phyloP scores from a whole-genome alignment of 64 coral and sea anemone species.

The Montipora capricornis region DNA sequence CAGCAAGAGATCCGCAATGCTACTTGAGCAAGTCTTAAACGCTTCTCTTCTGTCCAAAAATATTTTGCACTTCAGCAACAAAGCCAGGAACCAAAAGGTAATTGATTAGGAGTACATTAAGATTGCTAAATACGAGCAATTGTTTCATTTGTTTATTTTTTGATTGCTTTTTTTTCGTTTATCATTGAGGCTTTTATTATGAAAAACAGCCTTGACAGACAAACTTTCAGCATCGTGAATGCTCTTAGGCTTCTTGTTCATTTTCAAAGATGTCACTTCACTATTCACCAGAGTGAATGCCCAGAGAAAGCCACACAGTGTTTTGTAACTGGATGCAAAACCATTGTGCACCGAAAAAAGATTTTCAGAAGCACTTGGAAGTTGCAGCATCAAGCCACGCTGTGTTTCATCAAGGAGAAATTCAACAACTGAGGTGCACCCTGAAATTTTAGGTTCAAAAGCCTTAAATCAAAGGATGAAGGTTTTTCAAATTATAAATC shows the following conservation, averaged over 20 bases:
- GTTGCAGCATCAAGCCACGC: neutral
- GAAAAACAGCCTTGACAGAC: too few species aligned
- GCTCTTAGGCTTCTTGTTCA: too few species aligned
- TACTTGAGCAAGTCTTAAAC: neutral
- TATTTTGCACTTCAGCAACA: too few species aligned
- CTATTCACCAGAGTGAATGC: neutral
- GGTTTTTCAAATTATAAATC: too few species aligned
- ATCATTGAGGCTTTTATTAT: neutral
- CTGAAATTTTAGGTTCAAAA: neutral
- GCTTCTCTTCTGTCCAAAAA: too few species aligned
- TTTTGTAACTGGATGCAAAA: neutral
- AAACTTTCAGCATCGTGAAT: neutral
- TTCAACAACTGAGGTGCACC: neutral
- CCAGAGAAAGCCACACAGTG: neutral
- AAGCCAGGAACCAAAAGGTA: too few species aligned
- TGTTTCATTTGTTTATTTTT: neutral
- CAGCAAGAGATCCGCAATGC: neutral
- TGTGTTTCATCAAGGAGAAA: neutral
- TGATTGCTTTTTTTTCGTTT: neutral
- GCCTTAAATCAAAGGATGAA: too few species aligned
- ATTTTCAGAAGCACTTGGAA: neutral
- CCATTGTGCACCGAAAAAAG: neutral
- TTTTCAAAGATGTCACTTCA: neutral
- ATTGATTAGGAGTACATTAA: too few species aligned
- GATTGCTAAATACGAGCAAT: neutral